Base-by-base conservation (phyloP, 2,113 vertebrate species). In the western clawed frog (Xenopus tropicalis) region DNA sequence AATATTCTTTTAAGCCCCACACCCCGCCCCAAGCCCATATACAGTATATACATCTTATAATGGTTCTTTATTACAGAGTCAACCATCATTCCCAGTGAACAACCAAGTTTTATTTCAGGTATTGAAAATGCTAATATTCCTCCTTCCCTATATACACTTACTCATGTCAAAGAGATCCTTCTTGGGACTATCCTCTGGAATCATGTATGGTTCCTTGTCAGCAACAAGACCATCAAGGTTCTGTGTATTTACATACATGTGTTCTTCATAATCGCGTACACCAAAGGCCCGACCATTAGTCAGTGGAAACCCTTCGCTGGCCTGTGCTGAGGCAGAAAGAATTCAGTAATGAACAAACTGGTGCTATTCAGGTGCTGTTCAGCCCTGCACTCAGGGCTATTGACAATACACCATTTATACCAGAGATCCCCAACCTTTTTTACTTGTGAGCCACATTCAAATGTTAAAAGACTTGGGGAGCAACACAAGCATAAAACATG, bases 101-200 rank as follows among this genome's bases (percentile, higher is more conserved):
- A 25, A n/a, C 0, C 5, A 37, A 54, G 1, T 0, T 8, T 13
- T 9, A 48, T 13, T 11, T n/a, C 43, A 21, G 44, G 63, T 13
- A 6, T 29, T 1, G 37, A 17, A 16, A 20, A 66, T 19, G 12
- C 24, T 8, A 20, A 17, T 6, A 10, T 54, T 10, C 19, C 9
- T n/a, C 17, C 19, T 54, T 19, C 12, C 23, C 2, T n/a, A 3
- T n/a, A n/a, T 69, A 21, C 4, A 74, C 96, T 79, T 87, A 99
- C 97, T 93, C 97, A 99, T 99, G 71, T 99, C 97, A 70, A 99
- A 99, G 9, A 98, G 91, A 80, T 98, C 96, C 78, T 94, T 98
- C 78, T 94, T 92, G 43, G 97, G 96, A 78, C 95, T 98, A 52
- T 94, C 93, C 0, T 90, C 88, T 0, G 11, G 70, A 0, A 0